phyloP scores from a whole-genome alignment of 2,797 vertebrate species.

The Champsocephalus gunnari region DNA sequence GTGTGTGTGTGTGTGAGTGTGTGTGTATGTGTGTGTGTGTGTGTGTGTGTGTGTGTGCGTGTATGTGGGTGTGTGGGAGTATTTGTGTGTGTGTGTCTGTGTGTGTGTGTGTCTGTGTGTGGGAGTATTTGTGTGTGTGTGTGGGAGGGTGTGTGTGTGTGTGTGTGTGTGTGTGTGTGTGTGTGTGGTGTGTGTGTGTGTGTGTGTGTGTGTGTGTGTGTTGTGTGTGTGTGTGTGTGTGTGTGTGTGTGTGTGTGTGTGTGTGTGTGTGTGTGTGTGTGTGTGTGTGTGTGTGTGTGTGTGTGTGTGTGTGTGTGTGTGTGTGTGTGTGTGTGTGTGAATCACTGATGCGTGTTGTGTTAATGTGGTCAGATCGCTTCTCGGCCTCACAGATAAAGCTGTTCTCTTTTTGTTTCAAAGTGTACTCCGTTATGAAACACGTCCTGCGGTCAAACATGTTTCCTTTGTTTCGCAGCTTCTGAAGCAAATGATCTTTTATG shows the following conservation, averaged over 20 bases:
- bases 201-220: too few species aligned
- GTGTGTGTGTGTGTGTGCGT: background rate
- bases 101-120: too few species aligned
- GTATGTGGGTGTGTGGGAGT: too few species aligned
- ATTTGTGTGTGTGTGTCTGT: too few species aligned
- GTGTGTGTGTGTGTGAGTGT: too few species aligned
- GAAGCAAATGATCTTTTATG: background rate
- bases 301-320: too few species aligned
- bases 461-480: conserved; percentile 24
- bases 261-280: background rate
- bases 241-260: background rate
- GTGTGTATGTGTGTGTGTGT: too few species aligned
- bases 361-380: conserved; percentile 7
- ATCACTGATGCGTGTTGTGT: conserved; percentile 14
- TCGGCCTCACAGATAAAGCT: conserved; percentile 19
- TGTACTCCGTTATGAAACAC: conserved; percentile 19
- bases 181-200: background rate
- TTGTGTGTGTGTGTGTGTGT: background rate
- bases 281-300: too few species aligned
- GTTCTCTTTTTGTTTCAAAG: background rate
- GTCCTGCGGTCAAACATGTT: conserved; percentile 25
- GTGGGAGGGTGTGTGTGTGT: too few species aligned
- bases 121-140: conserved; percentile 3
- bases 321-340: background rate
- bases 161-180: background rate